Evolutionary conservation across 92 coral and sea anemone species (phyloP).

Genomic region (Parazoanthus atlanticus): DNA sequence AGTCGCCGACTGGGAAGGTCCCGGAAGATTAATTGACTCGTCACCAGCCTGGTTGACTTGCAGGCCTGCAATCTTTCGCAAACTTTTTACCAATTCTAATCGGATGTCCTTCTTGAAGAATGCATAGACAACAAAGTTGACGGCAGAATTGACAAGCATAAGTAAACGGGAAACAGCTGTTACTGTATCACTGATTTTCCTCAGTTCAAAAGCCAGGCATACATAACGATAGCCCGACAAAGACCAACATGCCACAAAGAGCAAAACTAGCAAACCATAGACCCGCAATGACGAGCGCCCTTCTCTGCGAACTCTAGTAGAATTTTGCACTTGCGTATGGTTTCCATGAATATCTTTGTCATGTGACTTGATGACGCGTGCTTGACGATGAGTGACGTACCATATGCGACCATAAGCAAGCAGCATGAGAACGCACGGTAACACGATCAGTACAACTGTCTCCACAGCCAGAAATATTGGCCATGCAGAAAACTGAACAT

Average conservation of each 20-base stretch:
- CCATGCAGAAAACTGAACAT: background rate
- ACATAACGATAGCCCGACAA: slow-evolving; percentile 53
- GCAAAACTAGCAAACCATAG: slow-evolving; percentile 47
- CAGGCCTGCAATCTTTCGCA: background rate
- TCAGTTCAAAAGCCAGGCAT: background rate
- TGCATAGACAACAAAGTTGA: slow-evolving; percentile 48
- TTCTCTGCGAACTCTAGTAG: slow-evolving; percentile 41
- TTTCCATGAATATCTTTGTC: slow-evolving; percentile 20
- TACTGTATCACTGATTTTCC: slow-evolving; percentile 14
- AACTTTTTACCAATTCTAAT: slow-evolving; percentile 16
- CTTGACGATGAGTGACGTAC: slow-evolving; percentile 39
- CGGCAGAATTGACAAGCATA: slow-evolving; percentile 46
- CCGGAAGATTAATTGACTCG: background rate
- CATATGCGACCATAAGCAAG: slow-evolving; percentile 46
- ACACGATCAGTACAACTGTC: slow-evolving; percentile 22
- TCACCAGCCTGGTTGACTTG: background rate
- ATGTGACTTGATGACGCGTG: slow-evolving; percentile 31
- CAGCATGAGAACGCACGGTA: slow-evolving; percentile 47
- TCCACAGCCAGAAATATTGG: slow-evolving; percentile 27
- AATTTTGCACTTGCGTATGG: background rate
- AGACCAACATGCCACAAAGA: slow-evolving; percentile 55
- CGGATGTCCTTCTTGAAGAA: slow-evolving; percentile 46
- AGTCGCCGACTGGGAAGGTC: background rate
- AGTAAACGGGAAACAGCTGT: slow-evolving; percentile 34
- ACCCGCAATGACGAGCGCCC: slow-evolving; percentile 46